These are phyloP conservation scores for Caligus rogercresseyi DNA, from an alignment of 1,140 invertebrate genomes.

Conservation along the genomic window DNA sequence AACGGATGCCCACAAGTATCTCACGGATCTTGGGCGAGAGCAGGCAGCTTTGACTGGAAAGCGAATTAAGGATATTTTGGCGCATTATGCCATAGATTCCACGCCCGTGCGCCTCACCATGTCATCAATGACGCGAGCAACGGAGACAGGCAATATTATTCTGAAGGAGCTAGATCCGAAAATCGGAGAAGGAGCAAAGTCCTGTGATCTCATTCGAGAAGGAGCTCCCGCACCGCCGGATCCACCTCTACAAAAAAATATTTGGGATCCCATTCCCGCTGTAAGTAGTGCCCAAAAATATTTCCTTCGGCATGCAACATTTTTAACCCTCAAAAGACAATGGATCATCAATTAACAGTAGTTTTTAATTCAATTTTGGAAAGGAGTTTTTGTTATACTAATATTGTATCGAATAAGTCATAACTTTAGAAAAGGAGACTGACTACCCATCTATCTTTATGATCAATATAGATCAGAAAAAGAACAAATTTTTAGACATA, in stretches of 20 bases:
- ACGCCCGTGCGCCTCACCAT: neutral
- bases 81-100: neutral
- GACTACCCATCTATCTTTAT: too few species aligned
- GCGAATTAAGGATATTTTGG: conserved; percentile 33
- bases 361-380: too few species aligned
- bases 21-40: conserved; percentile 35
- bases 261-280: conserved; percentile 11
- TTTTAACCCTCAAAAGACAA: too few species aligned
- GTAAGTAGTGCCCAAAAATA: too few species aligned
- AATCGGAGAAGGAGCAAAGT: conserved; percentile 27
- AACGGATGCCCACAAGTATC: conserved; percentile 49
- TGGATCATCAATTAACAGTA: too few species aligned
- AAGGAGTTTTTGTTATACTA: too few species aligned
- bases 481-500: too few species aligned
- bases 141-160: conserved; percentile 74
- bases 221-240: conserved; percentile 77
- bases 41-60: conserved; percentile 67
- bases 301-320: too few species aligned
- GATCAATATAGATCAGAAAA: too few species aligned
- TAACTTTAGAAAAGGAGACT: too few species aligned
- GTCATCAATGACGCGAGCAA: conserved; percentile 60
- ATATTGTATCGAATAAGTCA: too few species aligned
- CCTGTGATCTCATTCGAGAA: conserved; percentile 61
- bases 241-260: conserved; percentile 39
- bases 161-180: conserved; percentile 36